phyloP scores from a whole-genome alignment of 2,888 invertebrate species.

The Ferrisia virgata region DNA sequence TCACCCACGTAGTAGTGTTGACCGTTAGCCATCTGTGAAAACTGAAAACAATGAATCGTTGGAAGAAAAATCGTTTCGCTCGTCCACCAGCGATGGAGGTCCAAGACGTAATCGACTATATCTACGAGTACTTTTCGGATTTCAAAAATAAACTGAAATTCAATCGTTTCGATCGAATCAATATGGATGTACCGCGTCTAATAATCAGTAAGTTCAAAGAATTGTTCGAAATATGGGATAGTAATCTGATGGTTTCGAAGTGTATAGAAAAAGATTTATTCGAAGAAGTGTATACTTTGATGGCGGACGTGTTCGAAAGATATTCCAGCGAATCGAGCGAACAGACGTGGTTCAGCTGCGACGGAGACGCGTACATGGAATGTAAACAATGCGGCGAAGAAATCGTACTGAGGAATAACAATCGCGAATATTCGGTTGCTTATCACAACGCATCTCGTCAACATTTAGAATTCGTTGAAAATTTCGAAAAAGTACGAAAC shows the following conservation, averaged over 20 bases:
- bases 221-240: not conserved
- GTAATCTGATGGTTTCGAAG: not conserved
- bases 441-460: not conserved
- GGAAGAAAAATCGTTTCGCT: not conserved
- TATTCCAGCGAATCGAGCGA: not conserved
- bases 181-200: not conserved
- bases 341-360: not conserved
- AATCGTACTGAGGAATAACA: constrained; percentile 6
- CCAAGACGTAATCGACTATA: not conserved
- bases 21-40: too few species aligned
- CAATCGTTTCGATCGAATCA: not conserved
- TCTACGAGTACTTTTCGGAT: not conserved
- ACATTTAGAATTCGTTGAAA: not conserved
- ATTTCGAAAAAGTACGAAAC: not conserved
- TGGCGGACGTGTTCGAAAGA: not conserved
- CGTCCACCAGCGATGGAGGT: not conserved
- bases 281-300: not conserved
- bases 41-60: not conserved
- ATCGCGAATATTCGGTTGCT: not conserved
- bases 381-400: not conserved
- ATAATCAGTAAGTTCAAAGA: not conserved
- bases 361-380: not conserved
- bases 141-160: not conserved
- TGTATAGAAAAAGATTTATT: not conserved
- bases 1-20: too few species aligned